phyloP scores from a whole-genome alignment of 2,888 invertebrate genomes.

The Agriotes lineatus region DNA sequence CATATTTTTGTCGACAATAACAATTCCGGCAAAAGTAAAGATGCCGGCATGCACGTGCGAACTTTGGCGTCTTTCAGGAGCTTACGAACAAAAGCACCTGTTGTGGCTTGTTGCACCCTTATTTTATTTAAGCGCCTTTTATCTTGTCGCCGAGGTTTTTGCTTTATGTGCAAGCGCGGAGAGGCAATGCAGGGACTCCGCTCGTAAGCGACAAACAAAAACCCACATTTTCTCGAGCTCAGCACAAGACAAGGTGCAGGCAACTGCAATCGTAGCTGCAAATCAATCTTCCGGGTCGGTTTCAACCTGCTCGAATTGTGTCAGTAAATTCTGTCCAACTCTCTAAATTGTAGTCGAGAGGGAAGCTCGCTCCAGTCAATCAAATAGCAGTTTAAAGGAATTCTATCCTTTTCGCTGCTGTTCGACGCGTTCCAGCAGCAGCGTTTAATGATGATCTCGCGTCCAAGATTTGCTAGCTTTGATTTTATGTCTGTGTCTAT shows the following conservation, averaged over 20 bases:
- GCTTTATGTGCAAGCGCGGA: slow-evolving; percentile 11
- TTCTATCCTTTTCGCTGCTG: neutral
- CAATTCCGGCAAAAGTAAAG: no score
- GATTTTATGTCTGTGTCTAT: no score
- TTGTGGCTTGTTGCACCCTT: slow-evolving; percentile 16
- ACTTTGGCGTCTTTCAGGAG: neutral
- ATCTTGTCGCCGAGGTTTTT: slow-evolving; percentile 11
- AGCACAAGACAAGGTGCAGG: neutral
- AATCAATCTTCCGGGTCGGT: slow-evolving; percentile 11
- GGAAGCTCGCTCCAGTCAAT: slow-evolving; percentile 10
- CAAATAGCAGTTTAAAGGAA: slow-evolving; percentile 4
- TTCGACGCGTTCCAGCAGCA: no score
- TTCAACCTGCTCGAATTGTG: slow-evolving; percentile 4
- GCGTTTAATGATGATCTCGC: no score
- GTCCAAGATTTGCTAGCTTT: no score
- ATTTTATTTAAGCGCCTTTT: slow-evolving; percentile 16
- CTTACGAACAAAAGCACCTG: slow-evolving; percentile 14
- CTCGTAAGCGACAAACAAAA: neutral
- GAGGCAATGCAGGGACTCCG: no score
- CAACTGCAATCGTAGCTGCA: neutral
- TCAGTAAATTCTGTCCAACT: slow-evolving; percentile 11
- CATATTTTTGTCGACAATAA: no score
- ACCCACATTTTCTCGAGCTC: neutral
- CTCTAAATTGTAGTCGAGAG: slow-evolving; percentile 10
- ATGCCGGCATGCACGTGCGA: neutral